Conservation (phyloP, 2,888 invertebrate species). For the Eudasyphora cyanicolor region DNA sequence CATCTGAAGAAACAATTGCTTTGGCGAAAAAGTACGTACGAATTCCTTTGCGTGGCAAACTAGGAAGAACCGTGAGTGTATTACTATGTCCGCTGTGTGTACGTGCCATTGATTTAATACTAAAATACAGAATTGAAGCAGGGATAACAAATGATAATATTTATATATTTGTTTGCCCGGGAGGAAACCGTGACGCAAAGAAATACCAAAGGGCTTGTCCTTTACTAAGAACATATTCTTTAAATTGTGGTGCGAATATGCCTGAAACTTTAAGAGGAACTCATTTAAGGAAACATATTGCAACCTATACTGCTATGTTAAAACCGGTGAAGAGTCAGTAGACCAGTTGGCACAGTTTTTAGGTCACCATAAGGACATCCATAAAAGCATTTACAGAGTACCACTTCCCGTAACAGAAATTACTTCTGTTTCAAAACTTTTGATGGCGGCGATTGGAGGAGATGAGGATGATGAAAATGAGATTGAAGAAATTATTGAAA, state of each 20-base stretch:
- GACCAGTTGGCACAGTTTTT: slow-evolving; percentile 40
- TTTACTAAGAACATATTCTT: slow-evolving; percentile 6
- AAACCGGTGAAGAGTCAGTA: slow-evolving; percentile 32
- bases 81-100: slow-evolving; percentile 8
- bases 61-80: slow-evolving; percentile 40
- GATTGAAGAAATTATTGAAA: not conserved
- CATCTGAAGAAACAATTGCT: not conserved
- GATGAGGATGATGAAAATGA: not conserved
- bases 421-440: slow-evolving; percentile 31
- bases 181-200: not conserved
- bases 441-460: slow-evolving; percentile 21
- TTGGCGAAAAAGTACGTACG: slow-evolving; percentile 27
- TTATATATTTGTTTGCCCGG: slow-evolving; percentile 31
- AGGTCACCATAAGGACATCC: slow-evolving; percentile 44
- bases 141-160: slow-evolving; percentile 9
- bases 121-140: slow-evolving; percentile 35
- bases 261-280: slow-evolving; percentile 42
- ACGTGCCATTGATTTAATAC: slow-evolving; percentile 10
- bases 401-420: slow-evolving; percentile 29
- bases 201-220: slow-evolving; percentile 26
- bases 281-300: slow-evolving; percentile 35
- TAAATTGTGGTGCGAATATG: slow-evolving; percentile 29
- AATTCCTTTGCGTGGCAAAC: slow-evolving; percentile 35
- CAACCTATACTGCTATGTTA: slow-evolving; percentile 38
- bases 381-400: slow-evolving; percentile 33